Evolutionary conservation across 2,888 invertebrate species (phyloP).

Genomic region (Byasa hedistus): DNA sequence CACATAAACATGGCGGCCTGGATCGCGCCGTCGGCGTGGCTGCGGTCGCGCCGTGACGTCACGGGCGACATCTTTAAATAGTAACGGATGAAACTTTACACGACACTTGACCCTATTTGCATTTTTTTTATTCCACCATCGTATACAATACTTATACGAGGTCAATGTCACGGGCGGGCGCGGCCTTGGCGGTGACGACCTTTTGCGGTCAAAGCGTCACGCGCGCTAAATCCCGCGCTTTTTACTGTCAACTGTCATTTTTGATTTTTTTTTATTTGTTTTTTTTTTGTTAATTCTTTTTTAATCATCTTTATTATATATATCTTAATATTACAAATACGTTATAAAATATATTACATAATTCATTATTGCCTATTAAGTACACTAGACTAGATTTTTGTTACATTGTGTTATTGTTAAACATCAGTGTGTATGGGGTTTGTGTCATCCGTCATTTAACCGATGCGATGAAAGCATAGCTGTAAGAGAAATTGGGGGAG

Average conservation of each 20-base stretch:
- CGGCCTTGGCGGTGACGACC: constrained; percentile 55
- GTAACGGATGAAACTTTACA: constrained; percentile 60
- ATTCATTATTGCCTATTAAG: constrained; percentile 59
- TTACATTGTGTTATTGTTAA: constrained; percentile 48
- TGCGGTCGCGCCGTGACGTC: constrained; percentile 62
- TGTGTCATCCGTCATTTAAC: constrained; percentile 42
- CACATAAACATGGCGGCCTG: constrained; percentile 65
- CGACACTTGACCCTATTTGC: constrained; percentile 66
- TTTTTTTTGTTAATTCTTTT: constrained; percentile 49
- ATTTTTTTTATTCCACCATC: constrained; percentile 44
- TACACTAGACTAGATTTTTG: constrained; percentile 57
- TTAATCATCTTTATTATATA: constrained; percentile 79
- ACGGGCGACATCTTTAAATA: constrained; percentile 48
- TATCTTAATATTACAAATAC: constrained; percentile 76
- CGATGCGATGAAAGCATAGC: constrained; percentile 59
- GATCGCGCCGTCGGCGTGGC: constrained; percentile 61
- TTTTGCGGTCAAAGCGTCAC: constrained; percentile 39
- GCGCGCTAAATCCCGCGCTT: constrained; percentile 20
- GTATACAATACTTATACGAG: constrained; percentile 55
- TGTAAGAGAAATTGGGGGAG: constrained; percentile 71
- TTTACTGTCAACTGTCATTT: constrained; percentile 38
- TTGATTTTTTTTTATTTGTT: constrained; percentile 42
- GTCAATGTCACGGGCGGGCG: constrained; percentile 64
- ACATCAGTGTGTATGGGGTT: constrained; percentile 40
- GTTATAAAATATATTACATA: constrained; percentile 77